Base-by-base conservation (phyloP, 2,888 invertebrate species). In the Lepidochrysops patricia region DNA sequence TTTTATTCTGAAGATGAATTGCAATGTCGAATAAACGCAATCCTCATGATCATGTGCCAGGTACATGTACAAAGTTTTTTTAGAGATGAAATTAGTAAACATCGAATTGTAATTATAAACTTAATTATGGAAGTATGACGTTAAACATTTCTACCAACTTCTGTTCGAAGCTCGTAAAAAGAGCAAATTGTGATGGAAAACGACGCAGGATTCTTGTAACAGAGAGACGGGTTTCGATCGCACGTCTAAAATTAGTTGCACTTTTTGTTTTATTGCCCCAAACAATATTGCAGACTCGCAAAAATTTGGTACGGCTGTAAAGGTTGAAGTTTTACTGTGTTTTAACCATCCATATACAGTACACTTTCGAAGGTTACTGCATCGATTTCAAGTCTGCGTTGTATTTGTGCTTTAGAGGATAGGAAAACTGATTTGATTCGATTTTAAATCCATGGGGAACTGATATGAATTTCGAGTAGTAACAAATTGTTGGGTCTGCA, bases 191-290 rank as follows among this genome's bases (percentile, higher is more conserved):
- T 37, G 37, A 19, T 19, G 6, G 29, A 9, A 29, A 29, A 6
- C 7, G 29, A 43, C 19, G 7, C 12, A 1, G 43, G 4, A 19
- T 43, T 43, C 43, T 43, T 9, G 43, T 43, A 19, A 23, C 50
- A n/a, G 50, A n/a, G 26, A 50, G 26, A 50, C 50, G 2, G 25
- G 50, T 50, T 50, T 26, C 12, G 25, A 26, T 9, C 25, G 50
- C 26, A 7, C 50, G 50, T 12, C 13, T 50, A 25, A 50, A 50
- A 50, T 50, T 50, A 26, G 50, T 50, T 26, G 15, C 7, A 26
- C 49, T 49, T 50, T 43, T 50, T 50, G 50, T 50, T 50, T 50
- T 50, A 50, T 50, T 50, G n/a, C 25, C 26, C 3, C 50, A 50
- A 26, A 50, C 3, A 26, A 50, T 26, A 26, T 50, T 26, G 26